These are phyloP conservation scores for Parthenolecanium corni DNA, from an alignment of 2,888 invertebrate genomes.

Conservation along the genomic window DNA sequence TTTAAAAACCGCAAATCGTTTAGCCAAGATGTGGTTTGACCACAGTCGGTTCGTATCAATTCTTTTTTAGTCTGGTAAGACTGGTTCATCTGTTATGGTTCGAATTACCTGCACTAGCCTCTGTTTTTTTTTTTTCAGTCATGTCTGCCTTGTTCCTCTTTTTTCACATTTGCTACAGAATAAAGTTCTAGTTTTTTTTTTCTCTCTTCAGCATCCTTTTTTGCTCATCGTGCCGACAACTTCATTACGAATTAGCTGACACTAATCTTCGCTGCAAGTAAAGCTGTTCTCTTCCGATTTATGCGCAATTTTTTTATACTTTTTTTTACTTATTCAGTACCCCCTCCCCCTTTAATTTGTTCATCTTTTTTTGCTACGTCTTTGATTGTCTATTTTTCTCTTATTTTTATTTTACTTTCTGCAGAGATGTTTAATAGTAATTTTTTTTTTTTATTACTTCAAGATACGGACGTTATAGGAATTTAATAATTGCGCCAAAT, in stretches of 20 bases:
- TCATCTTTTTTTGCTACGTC: background rate
- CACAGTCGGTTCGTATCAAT: background rate
- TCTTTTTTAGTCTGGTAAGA: conserved; percentile 23
- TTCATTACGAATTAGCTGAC: conserved; percentile 28
- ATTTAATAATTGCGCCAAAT: conserved; percentile 25
- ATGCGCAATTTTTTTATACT: background rate
- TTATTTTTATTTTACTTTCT: background rate
- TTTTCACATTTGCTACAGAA: background rate
- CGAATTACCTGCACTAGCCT: conserved; percentile 22
- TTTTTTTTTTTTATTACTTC: background rate
- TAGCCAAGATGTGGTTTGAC: conserved; percentile 2
- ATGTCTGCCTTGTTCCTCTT: conserved; percentile 13
- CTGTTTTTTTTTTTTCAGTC: conserved; percentile 4
- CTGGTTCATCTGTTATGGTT: conserved; percentile 23
- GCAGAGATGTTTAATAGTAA: background rate
- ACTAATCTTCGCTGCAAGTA: conserved; percentile 14
- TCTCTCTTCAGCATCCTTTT: conserved; percentile 11
- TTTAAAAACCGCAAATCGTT: conserved; percentile 23
- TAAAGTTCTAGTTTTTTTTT: no score
- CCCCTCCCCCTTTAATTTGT: background rate
- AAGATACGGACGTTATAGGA: background rate
- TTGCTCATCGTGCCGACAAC: conserved; percentile 26
- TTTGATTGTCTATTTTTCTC: background rate
- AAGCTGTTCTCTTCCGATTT: conserved; percentile 17
- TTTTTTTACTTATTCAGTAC: background rate